Percentiles rank a stretch among this genome's conserved stretches.
Conservation (phyloP, 1,140 invertebrate species). For the Diplogasteroides magnus region DNA sequence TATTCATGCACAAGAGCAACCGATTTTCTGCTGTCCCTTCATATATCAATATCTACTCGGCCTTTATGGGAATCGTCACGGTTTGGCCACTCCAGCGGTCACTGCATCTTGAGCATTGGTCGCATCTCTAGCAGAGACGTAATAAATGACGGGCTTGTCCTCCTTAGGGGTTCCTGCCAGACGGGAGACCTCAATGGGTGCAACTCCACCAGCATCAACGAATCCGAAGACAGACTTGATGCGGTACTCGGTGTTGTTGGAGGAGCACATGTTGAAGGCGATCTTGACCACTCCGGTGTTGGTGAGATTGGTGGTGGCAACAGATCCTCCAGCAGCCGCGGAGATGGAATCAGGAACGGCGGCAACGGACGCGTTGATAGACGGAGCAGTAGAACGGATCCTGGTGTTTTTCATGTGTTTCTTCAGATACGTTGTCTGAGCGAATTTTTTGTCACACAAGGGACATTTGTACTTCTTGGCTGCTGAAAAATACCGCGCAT, state of each 20-base stretch:
- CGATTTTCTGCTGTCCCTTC: no score
- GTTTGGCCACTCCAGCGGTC: no score
- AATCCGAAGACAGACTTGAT: conserved; percentile 45
- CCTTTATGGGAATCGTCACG: no score
- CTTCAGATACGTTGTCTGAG: no score
- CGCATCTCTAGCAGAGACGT: conserved; percentile 30
- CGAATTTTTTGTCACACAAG: no score
- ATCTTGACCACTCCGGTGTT: background rate
- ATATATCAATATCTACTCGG: no score
- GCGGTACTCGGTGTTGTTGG: conserved; percentile 47
- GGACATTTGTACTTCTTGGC: no score
- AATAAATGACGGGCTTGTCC: conserved; percentile 42
- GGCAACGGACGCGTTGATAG: background rate
- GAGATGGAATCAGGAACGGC: background rate
- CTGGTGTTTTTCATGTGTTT: no score
- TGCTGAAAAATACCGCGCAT: no score
- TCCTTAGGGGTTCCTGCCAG: conserved; percentile 42
- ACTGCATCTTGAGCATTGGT: conserved; percentile 37
- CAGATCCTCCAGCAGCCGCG: background rate
- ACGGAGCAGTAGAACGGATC: no score
- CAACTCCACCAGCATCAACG: conserved; percentile 34
- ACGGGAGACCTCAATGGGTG: conserved; percentile 36
- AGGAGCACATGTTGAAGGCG: conserved; percentile 36
- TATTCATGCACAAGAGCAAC: no score
- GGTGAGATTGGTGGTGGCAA: background rate